Percentiles rank a stretch among this genome's conserved stretches.
phyloP scores from a whole-genome alignment of 1,140 invertebrate genomes.

The Limonius californicus region DNA sequence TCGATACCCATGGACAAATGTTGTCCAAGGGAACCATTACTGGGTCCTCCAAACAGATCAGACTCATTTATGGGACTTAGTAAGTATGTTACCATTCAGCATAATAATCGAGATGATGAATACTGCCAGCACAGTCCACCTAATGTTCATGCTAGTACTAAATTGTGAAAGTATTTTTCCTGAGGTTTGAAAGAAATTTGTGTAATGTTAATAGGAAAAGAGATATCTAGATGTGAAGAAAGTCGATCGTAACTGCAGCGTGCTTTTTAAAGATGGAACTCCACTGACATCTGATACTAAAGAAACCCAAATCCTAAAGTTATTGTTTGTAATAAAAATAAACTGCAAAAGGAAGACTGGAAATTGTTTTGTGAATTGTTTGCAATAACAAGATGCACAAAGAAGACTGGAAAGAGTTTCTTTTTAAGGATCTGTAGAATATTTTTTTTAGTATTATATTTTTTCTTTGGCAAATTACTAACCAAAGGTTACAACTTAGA shows the following conservation, averaged over 20 bases:
- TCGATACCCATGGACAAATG: slow-evolving; percentile 40
- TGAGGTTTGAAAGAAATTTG: too few relatives aligned
- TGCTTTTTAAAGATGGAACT: not conserved
- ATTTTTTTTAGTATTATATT: too few relatives aligned
- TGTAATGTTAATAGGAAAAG: too few relatives aligned
- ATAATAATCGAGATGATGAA: slow-evolving; percentile 22
- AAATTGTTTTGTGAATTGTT: too few relatives aligned
- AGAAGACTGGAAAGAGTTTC: too few relatives aligned
- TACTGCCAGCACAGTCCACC: slow-evolving; percentile 13
- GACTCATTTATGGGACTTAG: slow-evolving; percentile 32
- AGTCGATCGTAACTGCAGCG: not conserved
- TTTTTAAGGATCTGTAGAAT: too few relatives aligned
- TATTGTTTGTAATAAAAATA: too few relatives aligned
- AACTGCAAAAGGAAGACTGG: too few relatives aligned
- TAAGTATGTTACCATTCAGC: slow-evolving; percentile 31
- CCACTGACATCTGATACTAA: too few relatives aligned
- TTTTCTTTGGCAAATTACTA: not conserved
- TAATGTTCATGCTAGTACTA: slow-evolving; percentile 3
- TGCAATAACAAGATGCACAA: too few relatives aligned
- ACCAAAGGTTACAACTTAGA: not conserved
- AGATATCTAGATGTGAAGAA: too few relatives aligned
- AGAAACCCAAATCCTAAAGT: too few relatives aligned
- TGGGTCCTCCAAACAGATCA: slow-evolving; percentile 30
- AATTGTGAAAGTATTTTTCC: not conserved
- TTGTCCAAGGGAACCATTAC: slow-evolving; percentile 39